Percentiles rank a stretch among this genome's conserved stretches.
These are phyloP conservation scores for Pimephales promelas DNA, from an alignment of 2,113 vertebrate genomes.

Conservation along the genomic window DNA sequence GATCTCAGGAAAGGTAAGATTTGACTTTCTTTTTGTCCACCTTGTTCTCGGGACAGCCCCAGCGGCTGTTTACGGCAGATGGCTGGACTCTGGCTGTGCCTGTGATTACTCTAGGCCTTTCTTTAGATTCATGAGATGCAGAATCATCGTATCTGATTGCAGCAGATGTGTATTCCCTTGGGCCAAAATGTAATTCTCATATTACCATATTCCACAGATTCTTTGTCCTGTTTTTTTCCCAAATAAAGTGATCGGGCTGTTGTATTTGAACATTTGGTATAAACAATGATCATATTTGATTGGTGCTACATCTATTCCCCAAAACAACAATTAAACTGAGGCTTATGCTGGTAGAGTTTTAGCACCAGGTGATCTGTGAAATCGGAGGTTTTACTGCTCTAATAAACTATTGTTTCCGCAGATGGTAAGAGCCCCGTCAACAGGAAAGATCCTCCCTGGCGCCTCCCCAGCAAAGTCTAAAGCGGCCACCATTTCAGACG, in stretches of 20 bases:
- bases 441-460: constrained; percentile 84
- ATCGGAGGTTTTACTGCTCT: constrained; percentile 33
- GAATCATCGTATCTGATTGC: constrained; percentile 1
- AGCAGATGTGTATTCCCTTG: constrained; percentile 53
- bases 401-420: constrained; percentile 63
- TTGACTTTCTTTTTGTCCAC: background rate
- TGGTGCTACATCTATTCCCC: background rate
- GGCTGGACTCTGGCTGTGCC: constrained; percentile 42
- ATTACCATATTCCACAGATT: constrained; percentile 25
- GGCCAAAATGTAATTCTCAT: constrained; percentile 30
- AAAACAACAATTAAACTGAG: background rate
- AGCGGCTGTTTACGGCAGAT: constrained; percentile 28
- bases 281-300: constrained; percentile 14
- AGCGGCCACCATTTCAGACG: constrained; percentile 86
- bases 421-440: constrained; percentile 94
- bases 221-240: constrained; percentile 7
- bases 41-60: background rate
- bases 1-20: constrained; percentile 91
- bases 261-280: background rate
- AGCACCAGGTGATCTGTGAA: constrained; percentile 20
- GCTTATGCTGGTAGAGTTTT: background rate
- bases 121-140: constrained; percentile 33
- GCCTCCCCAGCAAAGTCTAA: constrained; percentile 79
- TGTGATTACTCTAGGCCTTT: constrained; percentile 41
- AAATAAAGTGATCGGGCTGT: constrained; percentile 3